Conservation (phyloP, 2,113 vertebrate species). For the Nycticorax nycticorax region DNA sequence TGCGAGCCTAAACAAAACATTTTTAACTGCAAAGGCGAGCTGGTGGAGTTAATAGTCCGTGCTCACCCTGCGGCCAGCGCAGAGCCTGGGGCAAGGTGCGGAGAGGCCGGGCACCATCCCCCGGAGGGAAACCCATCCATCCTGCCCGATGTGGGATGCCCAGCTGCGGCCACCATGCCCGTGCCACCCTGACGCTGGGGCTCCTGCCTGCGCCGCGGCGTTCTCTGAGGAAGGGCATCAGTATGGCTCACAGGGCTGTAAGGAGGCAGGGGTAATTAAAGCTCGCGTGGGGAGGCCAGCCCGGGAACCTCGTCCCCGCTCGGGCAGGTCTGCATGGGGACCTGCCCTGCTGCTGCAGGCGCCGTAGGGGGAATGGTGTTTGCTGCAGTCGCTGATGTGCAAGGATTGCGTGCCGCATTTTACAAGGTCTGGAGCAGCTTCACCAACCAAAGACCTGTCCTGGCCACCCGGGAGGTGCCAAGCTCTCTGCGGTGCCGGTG, state of each 20-base stretch:
- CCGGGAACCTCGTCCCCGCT: neutral
- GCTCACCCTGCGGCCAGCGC: rapidly evolving
- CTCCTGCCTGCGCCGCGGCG: neutral
- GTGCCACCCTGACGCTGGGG: rapidly evolving
- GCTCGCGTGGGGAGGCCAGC: neutral
- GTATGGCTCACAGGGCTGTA: neutral
- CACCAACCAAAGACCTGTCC: neutral
- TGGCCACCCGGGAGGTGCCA: neutral
- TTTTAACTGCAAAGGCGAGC: neutral
- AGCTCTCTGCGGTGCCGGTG: neutral
- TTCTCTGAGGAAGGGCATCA: neutral
- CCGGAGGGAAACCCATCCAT: neutral
- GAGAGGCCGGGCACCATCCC: neutral
- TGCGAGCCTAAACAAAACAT: neutral
- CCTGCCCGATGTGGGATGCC: rapidly evolving
- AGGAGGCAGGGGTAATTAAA: neutral
- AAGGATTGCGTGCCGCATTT: neutral
- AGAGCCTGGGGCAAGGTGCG: neutral
- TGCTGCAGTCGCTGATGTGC: rapidly evolving
- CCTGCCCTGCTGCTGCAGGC: neutral
- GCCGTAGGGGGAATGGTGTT: neutral
- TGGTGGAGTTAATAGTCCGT: neutral
- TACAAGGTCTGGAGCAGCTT: neutral
- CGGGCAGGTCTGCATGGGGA: neutral
- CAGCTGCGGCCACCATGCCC: neutral